Conservation (phyloP, 1,140 invertebrate species). For the Drosophila malerkotliana region DNA sequence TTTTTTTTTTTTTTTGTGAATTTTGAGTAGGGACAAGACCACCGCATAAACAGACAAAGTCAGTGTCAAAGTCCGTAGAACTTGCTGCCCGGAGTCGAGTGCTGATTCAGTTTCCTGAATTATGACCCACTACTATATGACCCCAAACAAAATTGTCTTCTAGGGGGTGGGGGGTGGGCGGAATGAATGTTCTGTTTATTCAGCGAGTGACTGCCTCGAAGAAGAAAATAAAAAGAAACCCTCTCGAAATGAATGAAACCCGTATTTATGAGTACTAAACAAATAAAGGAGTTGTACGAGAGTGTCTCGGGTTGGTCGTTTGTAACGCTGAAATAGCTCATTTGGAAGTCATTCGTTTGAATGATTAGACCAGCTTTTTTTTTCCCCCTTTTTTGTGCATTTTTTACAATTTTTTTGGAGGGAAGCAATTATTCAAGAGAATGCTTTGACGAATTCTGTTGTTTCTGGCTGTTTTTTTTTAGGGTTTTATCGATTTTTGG, state of each 20-base stretch:
- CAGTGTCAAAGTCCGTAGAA: slow-evolving; percentile 3
- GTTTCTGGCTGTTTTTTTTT: no score
- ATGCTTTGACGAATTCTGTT: background rate
- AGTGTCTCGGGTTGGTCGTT: slow-evolving; percentile 18
- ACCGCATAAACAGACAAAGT: slow-evolving; percentile 35
- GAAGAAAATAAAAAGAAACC: background rate
- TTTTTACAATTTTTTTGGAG: background rate
- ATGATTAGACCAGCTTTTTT: slow-evolving; percentile 6
- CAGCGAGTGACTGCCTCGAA: slow-evolving; percentile 13
- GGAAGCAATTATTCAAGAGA: slow-evolving; percentile 7
- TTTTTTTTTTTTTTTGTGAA: slow-evolving; percentile 23
- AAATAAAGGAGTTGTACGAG: slow-evolving; percentile 45
- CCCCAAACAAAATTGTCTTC: slow-evolving; percentile 14
- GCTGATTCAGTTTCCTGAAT: slow-evolving; percentile 48
- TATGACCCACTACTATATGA: slow-evolving; percentile 29
- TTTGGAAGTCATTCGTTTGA: slow-evolving; percentile 34
- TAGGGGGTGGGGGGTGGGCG: background rate
- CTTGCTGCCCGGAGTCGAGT: slow-evolving; percentile 21
- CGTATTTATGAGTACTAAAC: slow-evolving; percentile 49
- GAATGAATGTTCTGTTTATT: slow-evolving; percentile 39
- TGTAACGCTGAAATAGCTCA: slow-evolving; percentile 32
- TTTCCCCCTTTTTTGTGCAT: background rate
- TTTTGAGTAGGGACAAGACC: slow-evolving; percentile 38
- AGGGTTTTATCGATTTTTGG: no score
- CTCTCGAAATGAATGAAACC: slow-evolving; percentile 32